phyloP scores from a whole-genome alignment of 1,140 invertebrate genomes.

The Tetragnatha versicolor region DNA sequence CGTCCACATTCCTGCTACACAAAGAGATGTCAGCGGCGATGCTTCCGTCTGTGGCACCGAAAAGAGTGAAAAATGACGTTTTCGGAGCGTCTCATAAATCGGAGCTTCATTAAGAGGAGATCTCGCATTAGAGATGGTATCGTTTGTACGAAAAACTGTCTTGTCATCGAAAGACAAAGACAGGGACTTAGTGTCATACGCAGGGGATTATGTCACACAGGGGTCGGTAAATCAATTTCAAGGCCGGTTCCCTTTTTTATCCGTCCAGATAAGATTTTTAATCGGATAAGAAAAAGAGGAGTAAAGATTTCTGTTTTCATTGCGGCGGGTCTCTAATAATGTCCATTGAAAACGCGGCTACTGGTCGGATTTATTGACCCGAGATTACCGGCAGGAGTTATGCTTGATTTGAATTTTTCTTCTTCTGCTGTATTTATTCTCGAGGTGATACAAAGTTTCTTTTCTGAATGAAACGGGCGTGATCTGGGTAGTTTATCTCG shows the following conservation, averaged over 20 bases:
- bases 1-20: not conserved
- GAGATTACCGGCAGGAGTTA: no score
- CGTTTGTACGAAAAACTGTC: slow-evolving; percentile 7
- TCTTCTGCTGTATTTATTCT: no score
- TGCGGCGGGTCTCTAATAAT: no score
- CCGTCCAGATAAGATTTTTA: not conserved
- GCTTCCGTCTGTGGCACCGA: not conserved
- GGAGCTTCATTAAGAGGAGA: slow-evolving; percentile 31
- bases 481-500: no score
- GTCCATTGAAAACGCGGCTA: no score
- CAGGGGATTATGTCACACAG: slow-evolving; percentile 19
- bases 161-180: slow-evolving; percentile 40
- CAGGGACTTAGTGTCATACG: slow-evolving; percentile 36
- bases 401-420: no score
- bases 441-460: no score
- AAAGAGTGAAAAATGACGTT: slow-evolving; percentile 50
- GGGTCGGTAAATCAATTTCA: slow-evolving; percentile 36
- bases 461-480: no score
- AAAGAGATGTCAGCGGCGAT: not conserved
- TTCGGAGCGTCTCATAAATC: slow-evolving; percentile 26
- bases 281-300: slow-evolving; percentile 10
- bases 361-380: no score
- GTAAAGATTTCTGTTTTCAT: slow-evolving; percentile 26
- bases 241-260: not conserved
- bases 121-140: slow-evolving; percentile 11